Evolutionary conservation across 2,888 invertebrate species (phyloP).

Genomic region (Sialis fuliginosa): DNA sequence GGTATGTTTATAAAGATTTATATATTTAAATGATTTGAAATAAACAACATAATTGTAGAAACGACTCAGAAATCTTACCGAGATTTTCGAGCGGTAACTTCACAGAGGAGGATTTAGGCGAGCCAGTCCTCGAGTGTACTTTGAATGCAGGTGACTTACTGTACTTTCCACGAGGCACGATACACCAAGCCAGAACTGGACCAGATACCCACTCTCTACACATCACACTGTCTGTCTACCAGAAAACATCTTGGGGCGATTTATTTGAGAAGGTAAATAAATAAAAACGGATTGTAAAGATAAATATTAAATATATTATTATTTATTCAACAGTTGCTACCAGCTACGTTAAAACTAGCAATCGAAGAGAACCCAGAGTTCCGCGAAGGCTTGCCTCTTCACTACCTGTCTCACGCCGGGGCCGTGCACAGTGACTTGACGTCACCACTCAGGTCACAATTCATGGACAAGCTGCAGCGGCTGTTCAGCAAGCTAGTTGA

Average conservation of each 20-base stretch:
- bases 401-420: slow-evolving; percentile 62
- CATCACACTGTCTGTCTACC: slow-evolving; percentile 83
- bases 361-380: slow-evolving; percentile 51
- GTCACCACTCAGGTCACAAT: slow-evolving; percentile 23
- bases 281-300: not conserved
- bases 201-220: slow-evolving; percentile 78
- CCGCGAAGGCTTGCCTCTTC: slow-evolving; percentile 55
- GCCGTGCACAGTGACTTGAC: slow-evolving; percentile 28
- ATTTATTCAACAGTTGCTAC: slow-evolving; percentile 32
- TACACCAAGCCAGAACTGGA: slow-evolving; percentile 70
- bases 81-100: slow-evolving; percentile 71
- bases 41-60: slow-evolving; percentile 15
- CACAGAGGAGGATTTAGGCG: slow-evolving; percentile 50
- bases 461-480: slow-evolving; percentile 32
- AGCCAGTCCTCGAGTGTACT: slow-evolving; percentile 59
- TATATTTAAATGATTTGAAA: too few species aligned
- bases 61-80: slow-evolving; percentile 50
- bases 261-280: slow-evolving; percentile 51
- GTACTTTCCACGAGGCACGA: slow-evolving; percentile 81
- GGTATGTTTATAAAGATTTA: slow-evolving; percentile 18
- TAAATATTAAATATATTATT: not conserved
- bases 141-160: slow-evolving; percentile 77
- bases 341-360: slow-evolving; percentile 55
- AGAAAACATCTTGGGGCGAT: slow-evolving; percentile 80
- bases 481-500: slow-evolving; percentile 38